Conservation (phyloP, 2,113 vertebrate genomes). For the Ranitomeya variabilis region DNA sequence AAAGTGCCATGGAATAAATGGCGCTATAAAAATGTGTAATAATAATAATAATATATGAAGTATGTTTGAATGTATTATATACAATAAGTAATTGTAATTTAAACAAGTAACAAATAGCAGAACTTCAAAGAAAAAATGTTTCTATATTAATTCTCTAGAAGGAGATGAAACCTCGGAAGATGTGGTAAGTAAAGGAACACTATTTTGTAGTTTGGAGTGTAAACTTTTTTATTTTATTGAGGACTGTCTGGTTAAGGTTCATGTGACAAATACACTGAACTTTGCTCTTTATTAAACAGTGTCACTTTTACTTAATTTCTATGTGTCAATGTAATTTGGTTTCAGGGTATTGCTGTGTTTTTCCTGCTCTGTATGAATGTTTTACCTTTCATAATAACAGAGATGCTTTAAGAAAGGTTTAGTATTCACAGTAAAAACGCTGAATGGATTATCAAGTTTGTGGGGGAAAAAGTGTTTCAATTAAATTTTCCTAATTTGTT, state of each 20-base stretch:
- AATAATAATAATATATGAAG: not conserved
- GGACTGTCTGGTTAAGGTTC: too few species aligned
- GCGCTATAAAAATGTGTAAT: too few species aligned
- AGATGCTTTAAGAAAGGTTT: not conserved
- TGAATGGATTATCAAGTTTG: constrained; percentile 28
- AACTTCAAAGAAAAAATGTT: too few species aligned
- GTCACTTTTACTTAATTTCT: too few species aligned
- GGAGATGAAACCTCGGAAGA: too few species aligned
- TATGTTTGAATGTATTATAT: not conserved
- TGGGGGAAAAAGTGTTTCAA: not conserved
- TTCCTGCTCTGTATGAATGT: not conserved
- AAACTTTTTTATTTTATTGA: too few species aligned
- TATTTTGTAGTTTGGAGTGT: too few species aligned
- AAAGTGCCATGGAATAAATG: too few species aligned
- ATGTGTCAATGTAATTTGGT: not conserved
- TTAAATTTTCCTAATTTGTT: constrained; percentile 31
- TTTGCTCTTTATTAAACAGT: too few species aligned
- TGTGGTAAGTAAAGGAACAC: too few species aligned
- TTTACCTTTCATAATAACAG: not conserved
- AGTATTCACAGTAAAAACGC: constrained; percentile 13
- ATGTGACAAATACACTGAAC: too few species aligned
- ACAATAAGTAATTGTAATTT: not conserved
- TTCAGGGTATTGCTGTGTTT: not conserved
- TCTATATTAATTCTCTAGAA: too few species aligned
- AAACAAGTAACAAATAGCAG: not conserved